These are phyloP conservation scores for Tor tambroides DNA, from an alignment of 2,113 vertebrate genomes.

Conservation along the genomic window DNA sequence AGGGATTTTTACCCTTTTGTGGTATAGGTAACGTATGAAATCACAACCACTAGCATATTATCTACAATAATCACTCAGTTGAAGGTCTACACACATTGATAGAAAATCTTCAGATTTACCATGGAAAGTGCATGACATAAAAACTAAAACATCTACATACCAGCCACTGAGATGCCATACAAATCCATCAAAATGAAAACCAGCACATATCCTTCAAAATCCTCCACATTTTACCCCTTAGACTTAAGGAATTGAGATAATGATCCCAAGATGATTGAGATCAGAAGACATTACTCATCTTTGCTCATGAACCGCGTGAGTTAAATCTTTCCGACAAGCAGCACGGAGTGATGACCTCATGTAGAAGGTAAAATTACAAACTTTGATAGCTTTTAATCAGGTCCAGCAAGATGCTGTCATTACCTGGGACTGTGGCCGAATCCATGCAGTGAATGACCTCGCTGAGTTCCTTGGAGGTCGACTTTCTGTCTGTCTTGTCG, in stretches of 20 bases:
- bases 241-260: neutral
- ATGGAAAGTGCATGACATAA: neutral
- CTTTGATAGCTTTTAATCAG: slow-evolving; percentile 31
- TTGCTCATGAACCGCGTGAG: slow-evolving; percentile 10
- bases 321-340: slow-evolving; percentile 9
- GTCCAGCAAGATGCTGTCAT: slow-evolving; percentile 11
- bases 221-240: neutral
- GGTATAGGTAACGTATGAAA: neutral
- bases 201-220: slow-evolving; percentile 3
- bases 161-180: neutral
- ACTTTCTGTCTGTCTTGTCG: slow-evolving; percentile 9
- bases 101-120: neutral
- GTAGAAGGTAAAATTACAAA: slow-evolving; percentile 21
- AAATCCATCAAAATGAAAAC: slow-evolving; percentile 7
- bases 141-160: neutral
- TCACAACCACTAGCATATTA: neutral
- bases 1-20: slow-evolving; percentile 3
- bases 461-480: neutral
- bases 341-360: neutral
- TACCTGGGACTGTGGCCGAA: neutral
- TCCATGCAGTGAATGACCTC: neutral
- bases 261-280: slow-evolving; percentile 12
- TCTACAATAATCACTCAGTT: neutral
- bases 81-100: neutral
- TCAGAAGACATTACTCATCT: slow-evolving; percentile 36